Base-by-base conservation (phyloP, 2,797 vertebrate genomes). In the Ctenochaetus hawaiiensis region DNA sequence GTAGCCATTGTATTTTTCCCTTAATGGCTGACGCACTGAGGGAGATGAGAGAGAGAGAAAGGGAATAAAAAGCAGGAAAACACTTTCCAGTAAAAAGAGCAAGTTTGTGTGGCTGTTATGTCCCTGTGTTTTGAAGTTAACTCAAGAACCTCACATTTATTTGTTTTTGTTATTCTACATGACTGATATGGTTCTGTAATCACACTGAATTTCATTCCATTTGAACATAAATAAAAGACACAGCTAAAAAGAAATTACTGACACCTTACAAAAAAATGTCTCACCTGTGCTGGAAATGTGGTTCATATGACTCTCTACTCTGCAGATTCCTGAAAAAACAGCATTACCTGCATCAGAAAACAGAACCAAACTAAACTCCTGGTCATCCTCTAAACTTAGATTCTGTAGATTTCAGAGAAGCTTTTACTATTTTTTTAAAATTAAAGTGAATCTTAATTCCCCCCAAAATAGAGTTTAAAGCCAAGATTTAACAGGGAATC, bases 231-330 rank as follows among this genome's bases (percentile, higher is more conserved):
- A 41, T 12, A 0, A 41, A 41, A 41, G 39, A 12, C 39, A 41
- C 2, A 41, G 8, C 39, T 9, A 41, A 41, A 41, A 9, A 9
- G 8, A 41, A 41, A 41, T 3, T 9, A 41, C 5, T 34, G 30
- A 41, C 10, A 41, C 39, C 39, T 41, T 41, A 41, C 5, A 34
- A 34, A 34, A 34, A 34, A 34, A 34, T 6, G 6, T 14, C 72
- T 71, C 44, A 82, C 54, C 64, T 5, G 11, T 56, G 18, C 52
- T 59, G 43, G 23, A 48, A 13, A 53, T 51, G 10, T 62, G 52
- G 30, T 56, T 58, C 4, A 1, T 4, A 12, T 44, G 22, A 48
- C 23, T 2, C 12, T 18, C 26, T 6, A 6, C 22, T 17, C 3
- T 16, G 13, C 13, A 13, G 6, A 11, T 2, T 37, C 60, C 67